Evolutionary conservation across 2,888 invertebrate genomes (phyloP).

Genomic region (Plemyria rubiginata): DNA sequence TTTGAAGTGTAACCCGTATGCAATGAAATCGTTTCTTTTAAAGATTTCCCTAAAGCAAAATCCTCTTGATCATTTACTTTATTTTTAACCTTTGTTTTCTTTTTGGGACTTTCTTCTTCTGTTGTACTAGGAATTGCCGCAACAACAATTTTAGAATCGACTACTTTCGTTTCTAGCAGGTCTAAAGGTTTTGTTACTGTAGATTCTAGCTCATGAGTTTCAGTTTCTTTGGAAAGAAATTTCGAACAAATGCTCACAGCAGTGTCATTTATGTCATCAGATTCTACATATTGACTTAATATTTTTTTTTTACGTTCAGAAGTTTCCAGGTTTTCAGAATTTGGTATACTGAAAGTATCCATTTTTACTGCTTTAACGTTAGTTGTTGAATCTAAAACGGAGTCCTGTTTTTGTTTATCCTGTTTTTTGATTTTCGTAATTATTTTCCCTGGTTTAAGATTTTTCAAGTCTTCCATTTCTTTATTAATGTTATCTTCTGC

Average conservation of each 20-base stretch:
- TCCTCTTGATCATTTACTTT: conserved; percentile 22
- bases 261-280: neutral
- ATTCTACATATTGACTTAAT: neutral
- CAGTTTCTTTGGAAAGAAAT: conserved; percentile 9
- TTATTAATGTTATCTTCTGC: conserved; percentile 43
- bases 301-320: neutral
- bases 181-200: neutral
- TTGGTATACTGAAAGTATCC: neutral
- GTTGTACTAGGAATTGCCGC: conserved; percentile 45
- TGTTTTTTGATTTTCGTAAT: conserved; percentile 52
- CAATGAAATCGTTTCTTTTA: conserved; percentile 8
- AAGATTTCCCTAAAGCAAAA: neutral
- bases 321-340: neutral
- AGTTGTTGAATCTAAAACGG: neutral
- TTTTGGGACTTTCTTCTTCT: conserved; percentile 40
- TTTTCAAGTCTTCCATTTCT: conserved; percentile 49
- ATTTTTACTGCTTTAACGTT: conserved; percentile 4
- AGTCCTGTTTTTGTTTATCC: conserved; percentile 54
- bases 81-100: conserved; percentile 8
- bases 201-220: neutral
- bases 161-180: conserved; percentile 39
- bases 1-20: neutral
- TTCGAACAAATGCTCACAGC: neutral
- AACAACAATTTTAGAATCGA: conserved; percentile 38
- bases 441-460: conserved; percentile 29